These are phyloP conservation scores for Aphelenchoides bicaudatus DNA, from an alignment of 2,888 invertebrate genomes.

Conservation along the genomic window DNA sequence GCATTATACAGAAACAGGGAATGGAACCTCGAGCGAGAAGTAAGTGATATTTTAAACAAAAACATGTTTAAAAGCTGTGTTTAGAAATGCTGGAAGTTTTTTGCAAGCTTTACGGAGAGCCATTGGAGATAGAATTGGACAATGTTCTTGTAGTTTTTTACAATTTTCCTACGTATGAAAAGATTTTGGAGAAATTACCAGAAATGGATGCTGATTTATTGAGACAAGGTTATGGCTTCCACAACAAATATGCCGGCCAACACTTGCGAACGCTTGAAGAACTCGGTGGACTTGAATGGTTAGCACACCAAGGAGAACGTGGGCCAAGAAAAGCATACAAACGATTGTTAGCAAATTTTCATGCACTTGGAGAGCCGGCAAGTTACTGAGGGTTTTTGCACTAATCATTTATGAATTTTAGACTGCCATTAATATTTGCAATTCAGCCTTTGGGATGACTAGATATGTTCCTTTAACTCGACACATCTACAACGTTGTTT, in stretches of 20 bases:
- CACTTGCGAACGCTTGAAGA: conserved; percentile 67
- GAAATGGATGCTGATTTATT: conserved; percentile 71
- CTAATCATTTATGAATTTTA: conserved; percentile 58
- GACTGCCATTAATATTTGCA: conserved; percentile 94
- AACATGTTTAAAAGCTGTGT: conserved; percentile 71
- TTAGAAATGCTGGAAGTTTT: conserved; percentile 65
- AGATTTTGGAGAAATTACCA: conserved; percentile 63
- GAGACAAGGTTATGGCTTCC: conserved; percentile 68
- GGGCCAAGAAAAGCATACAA: conserved; percentile 22
- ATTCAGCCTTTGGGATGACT: conserved; percentile 87
- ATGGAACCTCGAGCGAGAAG: too few relatives aligned
- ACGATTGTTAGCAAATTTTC: conserved; percentile 71
- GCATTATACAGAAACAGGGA: too few relatives aligned
- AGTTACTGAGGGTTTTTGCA: not conserved
- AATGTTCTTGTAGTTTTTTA: conserved; percentile 65
- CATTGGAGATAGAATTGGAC: conserved; percentile 18
- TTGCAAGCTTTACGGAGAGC: conserved; percentile 74
- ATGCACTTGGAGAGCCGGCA: conserved; percentile 88
- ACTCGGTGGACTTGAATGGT: conserved; percentile 72
- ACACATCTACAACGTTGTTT: conserved; percentile 86
- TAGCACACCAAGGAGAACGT: conserved; percentile 67
- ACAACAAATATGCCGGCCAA: conserved; percentile 79
- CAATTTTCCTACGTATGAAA: conserved; percentile 77
- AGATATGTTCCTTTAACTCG: conserved; percentile 90
- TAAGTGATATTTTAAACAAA: conserved; percentile 95